These are phyloP conservation scores for Idris sp. DNA, from an alignment of 1,140 invertebrate genomes.

Conservation along the genomic window DNA sequence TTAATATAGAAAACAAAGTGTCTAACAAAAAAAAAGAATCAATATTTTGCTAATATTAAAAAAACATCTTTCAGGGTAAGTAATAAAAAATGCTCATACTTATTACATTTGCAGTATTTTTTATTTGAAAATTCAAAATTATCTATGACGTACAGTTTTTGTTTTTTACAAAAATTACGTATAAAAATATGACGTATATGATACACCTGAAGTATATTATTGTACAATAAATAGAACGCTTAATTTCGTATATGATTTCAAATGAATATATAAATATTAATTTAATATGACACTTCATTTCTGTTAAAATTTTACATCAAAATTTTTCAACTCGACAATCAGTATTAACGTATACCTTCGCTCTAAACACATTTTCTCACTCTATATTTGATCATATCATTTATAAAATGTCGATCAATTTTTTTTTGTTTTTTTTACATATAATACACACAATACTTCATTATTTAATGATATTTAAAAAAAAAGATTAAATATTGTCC, in stretches of 20 bases:
- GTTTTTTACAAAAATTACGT: slow-evolving; percentile 45
- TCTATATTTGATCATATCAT: slow-evolving; percentile 46
- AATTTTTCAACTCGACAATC: slow-evolving; percentile 46
- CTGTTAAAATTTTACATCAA: slow-evolving; percentile 40
- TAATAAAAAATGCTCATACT: too few species aligned
- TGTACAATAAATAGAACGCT: slow-evolving; percentile 42
- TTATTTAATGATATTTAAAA: too few species aligned
- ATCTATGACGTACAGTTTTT: slow-evolving; percentile 18
- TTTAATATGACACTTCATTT: slow-evolving; percentile 43
- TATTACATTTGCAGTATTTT: slow-evolving; percentile 23
- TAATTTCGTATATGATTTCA: slow-evolving; percentile 34
- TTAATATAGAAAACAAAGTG: too few species aligned
- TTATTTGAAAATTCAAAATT: slow-evolving; percentile 41
- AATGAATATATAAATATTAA: slow-evolving; percentile 53
- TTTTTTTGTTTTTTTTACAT: too few species aligned
- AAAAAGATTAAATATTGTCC: too few species aligned
- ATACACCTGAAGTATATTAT: slow-evolving; percentile 49
- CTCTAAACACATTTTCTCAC: slow-evolving; percentile 49
- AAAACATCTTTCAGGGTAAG: too few species aligned
- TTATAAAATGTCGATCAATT: slow-evolving; percentile 56
- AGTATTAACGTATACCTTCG: slow-evolving; percentile 48
- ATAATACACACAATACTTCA: slow-evolving; percentile 52
- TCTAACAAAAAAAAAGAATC: too few species aligned
- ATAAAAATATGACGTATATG: slow-evolving; percentile 57
- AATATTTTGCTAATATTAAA: too few species aligned